Base-by-base conservation (phyloP, 2,888 invertebrate species). In the Brachylomia viminalis region DNA sequence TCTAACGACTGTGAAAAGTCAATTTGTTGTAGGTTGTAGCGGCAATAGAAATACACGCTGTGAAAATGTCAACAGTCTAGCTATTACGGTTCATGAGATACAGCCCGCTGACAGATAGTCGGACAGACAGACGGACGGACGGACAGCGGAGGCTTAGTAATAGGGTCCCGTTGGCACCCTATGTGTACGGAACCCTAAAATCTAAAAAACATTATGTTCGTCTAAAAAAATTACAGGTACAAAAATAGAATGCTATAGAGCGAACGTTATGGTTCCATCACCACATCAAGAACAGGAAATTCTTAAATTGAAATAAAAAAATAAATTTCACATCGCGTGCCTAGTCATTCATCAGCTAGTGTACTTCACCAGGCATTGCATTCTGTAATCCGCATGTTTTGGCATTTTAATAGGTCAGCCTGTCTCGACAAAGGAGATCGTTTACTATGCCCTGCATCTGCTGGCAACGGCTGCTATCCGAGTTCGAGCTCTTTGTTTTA, bases 391-490 rank as follows among this genome's bases (percentile, higher is more conserved):
- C 69, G 75, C 52, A 72, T 56, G 76, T 76, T 86, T 86, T 69
- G 75, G 71, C 52, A 73, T 82, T 73, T 77, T 83, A 77, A 86
- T 88, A 77, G 73, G 75, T 77, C 80, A 79, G 75, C 61, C 67
- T 59, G 76, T 66, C 67, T 70, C 69, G 54, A 66, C 71, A 67
- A 59, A 75, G 66, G 27, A 72, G 72, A 77, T 54, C 20, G 73
- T 71, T 67, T 75, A 58, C 64, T 67, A 56, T 23, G 67, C 38
- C 64, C 23, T 66, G 75, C 85, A 86, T 87, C 88, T 87, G 87
- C 75, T 82, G 68, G 68, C 75, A 84, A 67, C 72, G 75, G 62
- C 38, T 78, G 75, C 58, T 67, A 68, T 66, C 33, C 72, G 23
- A 78, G 70, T 58, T 80, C 45, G 30, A 79, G 38, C 58, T 84